Conservation (phyloP, 1,140 invertebrate genomes). For the silkworm (Bombyx mori) region ASM3026992v2 NC_085134.1:3792501-3793000, state of each 20-base stretch:
- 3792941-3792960: background rate
- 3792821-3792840: background rate
- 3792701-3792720: background rate
- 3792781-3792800: background rate
- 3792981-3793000: background rate
- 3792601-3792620: too few relatives aligned
- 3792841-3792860: background rate
- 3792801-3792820: background rate
- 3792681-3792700: conserved; percentile 1
- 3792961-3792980: background rate
- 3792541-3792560: too few relatives aligned
- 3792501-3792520: too few relatives aligned
- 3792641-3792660: too few relatives aligned
- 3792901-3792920: background rate
- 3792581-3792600: too few relatives aligned
- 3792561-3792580: too few relatives aligned
- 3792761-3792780: background rate
- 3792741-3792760: background rate
- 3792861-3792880: background rate
- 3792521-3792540: too few relatives aligned
- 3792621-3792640: too few relatives aligned
- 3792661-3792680: conserved; percentile 1
- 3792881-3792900: background rate
- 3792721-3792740: background rate
- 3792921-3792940: background rate